Percentiles rank a stretch among this genome's conserved stretches.
These are phyloP conservation scores for Sternotherus odoratus DNA, from an alignment of 2,797 vertebrate species.

Conservation along the genomic window DNA sequence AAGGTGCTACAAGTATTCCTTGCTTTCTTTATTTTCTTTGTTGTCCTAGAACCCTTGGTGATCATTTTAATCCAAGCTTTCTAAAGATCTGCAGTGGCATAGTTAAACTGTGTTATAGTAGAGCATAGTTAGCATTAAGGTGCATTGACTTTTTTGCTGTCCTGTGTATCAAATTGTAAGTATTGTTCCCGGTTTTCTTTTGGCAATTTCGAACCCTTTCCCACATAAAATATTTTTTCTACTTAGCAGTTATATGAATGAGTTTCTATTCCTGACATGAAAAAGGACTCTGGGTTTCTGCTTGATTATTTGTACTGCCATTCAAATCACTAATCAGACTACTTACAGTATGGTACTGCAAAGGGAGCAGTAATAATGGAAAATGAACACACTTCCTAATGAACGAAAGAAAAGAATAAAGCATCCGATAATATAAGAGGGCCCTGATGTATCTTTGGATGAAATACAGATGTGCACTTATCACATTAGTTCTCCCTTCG, in stretches of 20 bases:
- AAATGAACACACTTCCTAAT: background rate
- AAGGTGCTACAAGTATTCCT: too few species aligned
- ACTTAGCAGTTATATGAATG: background rate
- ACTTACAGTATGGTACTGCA: background rate
- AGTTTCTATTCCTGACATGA: background rate
- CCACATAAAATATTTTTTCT: background rate
- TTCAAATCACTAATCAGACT: background rate
- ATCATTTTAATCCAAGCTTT: background rate
- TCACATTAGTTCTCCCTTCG: background rate
- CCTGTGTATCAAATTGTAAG: background rate
- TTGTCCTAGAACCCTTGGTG: background rate
- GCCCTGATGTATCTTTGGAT: background rate
- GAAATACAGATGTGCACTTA: background rate
- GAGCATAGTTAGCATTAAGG: background rate
- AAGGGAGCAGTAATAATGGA: background rate
- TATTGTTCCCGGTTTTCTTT: background rate
- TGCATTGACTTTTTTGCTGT: background rate
- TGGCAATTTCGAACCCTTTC: background rate
- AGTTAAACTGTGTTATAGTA: background rate
- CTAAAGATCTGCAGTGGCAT: background rate
- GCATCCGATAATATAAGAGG: background rate
- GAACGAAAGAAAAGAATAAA: background rate
- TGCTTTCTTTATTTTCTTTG: too few species aligned
- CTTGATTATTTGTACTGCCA: background rate
- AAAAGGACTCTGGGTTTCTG: background rate